Percentiles rank a stretch among this genome's conserved stretches.
phyloP scores from a whole-genome alignment of 1,140 invertebrate genomes.

The Sitodiplosis mosellana region DNA sequence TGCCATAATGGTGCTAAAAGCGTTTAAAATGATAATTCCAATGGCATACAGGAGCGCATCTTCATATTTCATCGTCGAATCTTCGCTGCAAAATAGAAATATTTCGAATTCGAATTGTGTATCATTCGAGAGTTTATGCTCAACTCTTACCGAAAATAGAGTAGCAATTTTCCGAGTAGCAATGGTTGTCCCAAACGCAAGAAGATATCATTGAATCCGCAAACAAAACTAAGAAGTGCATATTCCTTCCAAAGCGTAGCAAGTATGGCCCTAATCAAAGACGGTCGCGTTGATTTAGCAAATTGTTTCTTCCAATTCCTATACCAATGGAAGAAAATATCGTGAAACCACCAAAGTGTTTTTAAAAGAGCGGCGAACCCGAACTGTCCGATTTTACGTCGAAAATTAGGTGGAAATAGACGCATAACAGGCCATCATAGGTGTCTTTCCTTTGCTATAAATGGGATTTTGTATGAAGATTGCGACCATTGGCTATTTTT shows the following conservation, averaged over 20 bases:
- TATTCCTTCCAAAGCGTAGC: constrained; percentile 3
- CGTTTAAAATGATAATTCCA: constrained; percentile 34
- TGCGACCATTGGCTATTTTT: too few species aligned
- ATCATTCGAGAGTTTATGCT: background rate
- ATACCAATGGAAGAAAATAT: too few species aligned
- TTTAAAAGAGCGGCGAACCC: too few species aligned
- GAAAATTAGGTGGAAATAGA: too few species aligned
- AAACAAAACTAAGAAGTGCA: background rate
- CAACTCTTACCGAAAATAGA: constrained; percentile 5
- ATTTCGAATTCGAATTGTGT: background rate
- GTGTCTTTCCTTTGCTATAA: too few species aligned
- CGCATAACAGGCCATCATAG: too few species aligned
- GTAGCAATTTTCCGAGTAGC: constrained; percentile 1
- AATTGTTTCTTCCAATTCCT: too few species aligned
- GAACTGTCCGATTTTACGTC: too few species aligned
- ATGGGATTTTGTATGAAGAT: too few species aligned
- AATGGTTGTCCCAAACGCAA: background rate
- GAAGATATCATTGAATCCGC: background rate
- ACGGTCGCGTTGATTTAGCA: too few species aligned
- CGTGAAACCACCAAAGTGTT: too few species aligned
- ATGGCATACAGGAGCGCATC: constrained; percentile 35
- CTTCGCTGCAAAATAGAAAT: background rate
- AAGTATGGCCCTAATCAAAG: background rate
- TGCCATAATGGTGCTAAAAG: constrained; percentile 28
- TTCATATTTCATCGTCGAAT: constrained; percentile 15